phyloP scores from a whole-genome alignment of 2,113 vertebrate species.

The Sinocyclocheilus anophthalmus region DNA sequence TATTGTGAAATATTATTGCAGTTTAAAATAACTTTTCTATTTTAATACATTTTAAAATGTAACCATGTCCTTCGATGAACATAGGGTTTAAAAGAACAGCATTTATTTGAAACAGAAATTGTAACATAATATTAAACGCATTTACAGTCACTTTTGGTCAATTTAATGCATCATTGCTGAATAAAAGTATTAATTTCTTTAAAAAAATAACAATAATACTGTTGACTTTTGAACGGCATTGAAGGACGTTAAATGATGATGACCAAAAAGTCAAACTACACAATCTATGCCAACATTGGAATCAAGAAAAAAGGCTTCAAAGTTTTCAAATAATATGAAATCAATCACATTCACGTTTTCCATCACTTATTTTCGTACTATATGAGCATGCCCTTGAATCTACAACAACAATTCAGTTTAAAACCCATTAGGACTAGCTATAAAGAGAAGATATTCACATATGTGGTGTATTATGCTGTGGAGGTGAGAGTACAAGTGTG shows the following conservation, averaged over 20 bases:
- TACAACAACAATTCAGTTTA: background rate
- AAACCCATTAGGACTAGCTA: background rate
- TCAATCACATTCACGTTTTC: background rate
- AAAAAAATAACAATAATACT: background rate
- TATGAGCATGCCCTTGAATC: background rate
- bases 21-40: background rate
- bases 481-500: slow-evolving; percentile 12
- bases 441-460: background rate
- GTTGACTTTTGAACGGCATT: background rate
- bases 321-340: background rate
- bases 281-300: background rate
- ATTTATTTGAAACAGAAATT: background rate
- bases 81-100: background rate
- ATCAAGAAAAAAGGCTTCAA: background rate
- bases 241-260: background rate
- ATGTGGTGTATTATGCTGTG: background rate
- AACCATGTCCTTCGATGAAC: background rate
- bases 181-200: background rate
- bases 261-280: background rate
- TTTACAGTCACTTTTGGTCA: background rate
- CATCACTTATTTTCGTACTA: background rate
- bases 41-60: background rate
- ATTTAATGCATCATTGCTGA: background rate
- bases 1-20: background rate
- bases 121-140: background rate